A percentile compares a stretch with the other conserved stretches of the same genome.
These are phyloP conservation scores for Tineola bisselliella DNA, from an alignment of 2,888 invertebrate species.

Conservation along the genomic window DNA sequence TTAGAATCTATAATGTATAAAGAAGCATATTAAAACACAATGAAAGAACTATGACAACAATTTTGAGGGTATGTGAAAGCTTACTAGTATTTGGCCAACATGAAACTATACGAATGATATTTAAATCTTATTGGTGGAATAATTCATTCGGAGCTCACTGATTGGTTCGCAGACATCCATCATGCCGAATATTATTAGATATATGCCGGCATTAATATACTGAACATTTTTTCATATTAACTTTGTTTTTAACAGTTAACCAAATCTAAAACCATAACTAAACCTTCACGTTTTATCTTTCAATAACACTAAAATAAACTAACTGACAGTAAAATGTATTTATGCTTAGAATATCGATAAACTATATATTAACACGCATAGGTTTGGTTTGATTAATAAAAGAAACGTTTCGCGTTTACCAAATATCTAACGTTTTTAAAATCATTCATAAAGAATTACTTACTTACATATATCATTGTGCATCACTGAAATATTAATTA, in stretches of 20 bases:
- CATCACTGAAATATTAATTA: no score
- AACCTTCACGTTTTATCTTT: background rate
- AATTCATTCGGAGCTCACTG: no score
- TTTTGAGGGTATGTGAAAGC: background rate
- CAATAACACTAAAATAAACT: background rate
- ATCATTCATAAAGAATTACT: no score
- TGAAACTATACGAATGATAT: no score
- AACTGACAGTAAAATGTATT: background rate
- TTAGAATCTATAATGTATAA: slow-evolving; percentile 16
- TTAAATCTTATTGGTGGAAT: no score
- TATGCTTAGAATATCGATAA: background rate
- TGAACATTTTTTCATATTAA: no score
- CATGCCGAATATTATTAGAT: no score
- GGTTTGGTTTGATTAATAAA: background rate
- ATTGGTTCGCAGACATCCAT: no score
- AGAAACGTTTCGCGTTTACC: background rate
- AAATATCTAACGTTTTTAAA: background rate
- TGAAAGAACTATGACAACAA: background rate
- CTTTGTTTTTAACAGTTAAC: no score
- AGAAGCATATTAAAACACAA: background rate
- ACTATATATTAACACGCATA: background rate
- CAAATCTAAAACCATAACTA: background rate
- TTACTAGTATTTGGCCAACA: background rate
- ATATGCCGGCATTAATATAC: no score
- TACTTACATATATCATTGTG: no score